Base-by-base conservation (phyloP, 2,113 vertebrate species). In the Odocoileus virginianus region DNA sequence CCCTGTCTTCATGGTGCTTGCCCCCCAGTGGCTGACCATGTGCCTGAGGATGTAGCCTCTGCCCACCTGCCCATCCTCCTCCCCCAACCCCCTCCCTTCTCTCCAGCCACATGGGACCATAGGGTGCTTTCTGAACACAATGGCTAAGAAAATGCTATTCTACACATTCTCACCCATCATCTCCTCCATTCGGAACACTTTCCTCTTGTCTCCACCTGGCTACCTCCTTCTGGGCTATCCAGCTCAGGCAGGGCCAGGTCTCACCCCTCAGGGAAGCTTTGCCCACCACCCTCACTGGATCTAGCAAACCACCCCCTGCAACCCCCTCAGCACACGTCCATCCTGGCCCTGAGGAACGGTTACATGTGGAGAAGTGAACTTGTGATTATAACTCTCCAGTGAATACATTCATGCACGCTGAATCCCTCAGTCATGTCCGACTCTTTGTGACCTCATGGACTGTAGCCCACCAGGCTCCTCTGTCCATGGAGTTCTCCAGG, bases 271-370 rank as follows among this genome's bases (percentile, higher is more conserved):
- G 28, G 71, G 30, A 78, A 86, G 17, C 4, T 50, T 83, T 43
- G 45, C 27, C 45, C n/a, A 7, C 5, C 7, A 0, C 0, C 8
- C 43, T 60, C 23, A 3, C 5, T 19, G 7, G 6, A 6, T n/a
- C 71, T 64, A 55, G 27, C 25, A 30, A 25, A 40, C 2, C 30
- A 4, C 81, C 3, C 21, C 19, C 3, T 25, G 30, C 3, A n/a
- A 33, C 79, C 23, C 9, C 7, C 21, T 40, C 5, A 25, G 28
- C 15, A 21, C 12, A 28, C 1, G 7, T 78, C 23, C 15, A 27
- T 52, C 47, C 52, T 3, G 27, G 52, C 7, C 43, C 28, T 17
- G 47, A 76, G 50, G 17, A 54, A 36, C 52, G 8, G 40, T 33
- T 45, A 28, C 25, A 27, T 45, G 23, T 67, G 25, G 50, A 76